Conservation (phyloP, 35 echinoderm and acorn worm species). For the Ophioderma brevispina region DNA sequence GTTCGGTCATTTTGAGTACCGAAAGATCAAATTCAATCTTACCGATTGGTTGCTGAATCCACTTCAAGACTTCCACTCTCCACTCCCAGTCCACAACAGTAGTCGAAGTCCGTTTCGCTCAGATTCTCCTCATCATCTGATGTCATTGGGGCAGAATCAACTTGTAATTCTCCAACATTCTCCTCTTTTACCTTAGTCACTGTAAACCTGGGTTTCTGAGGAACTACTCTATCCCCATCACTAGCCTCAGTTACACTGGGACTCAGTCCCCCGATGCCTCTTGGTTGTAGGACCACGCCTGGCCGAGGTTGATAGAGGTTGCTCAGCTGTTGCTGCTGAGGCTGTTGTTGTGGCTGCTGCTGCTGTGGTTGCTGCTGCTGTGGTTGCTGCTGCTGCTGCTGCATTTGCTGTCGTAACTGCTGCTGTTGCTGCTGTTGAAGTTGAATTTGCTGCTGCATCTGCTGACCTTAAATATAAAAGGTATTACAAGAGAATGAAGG, state of each 20-base stretch:
- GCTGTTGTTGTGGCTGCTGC: constrained; percentile 39
- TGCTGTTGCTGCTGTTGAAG: constrained; percentile 58
- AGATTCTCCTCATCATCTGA: not conserved
- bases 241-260: not conserved
- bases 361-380: constrained; percentile 56
- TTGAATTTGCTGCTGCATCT: constrained; percentile 32
- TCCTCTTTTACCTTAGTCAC: not conserved
- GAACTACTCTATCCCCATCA: constrained; percentile 9
- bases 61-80: no score
- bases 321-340: constrained; percentile 29
- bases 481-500: no score
- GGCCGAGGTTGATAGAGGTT: not conserved
- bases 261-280: not conserved
- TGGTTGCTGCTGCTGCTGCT: constrained; percentile 48
- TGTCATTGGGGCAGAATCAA: constrained; percentile 28
- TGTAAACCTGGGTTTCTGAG: not conserved
- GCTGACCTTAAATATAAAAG: not conserved
- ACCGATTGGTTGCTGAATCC: no score
- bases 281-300: not conserved
- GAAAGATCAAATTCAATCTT: no score
- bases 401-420: constrained; percentile 24
- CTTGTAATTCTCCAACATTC: constrained; percentile 22
- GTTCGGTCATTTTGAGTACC: no score
- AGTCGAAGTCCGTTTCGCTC: no score
- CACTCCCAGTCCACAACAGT: no score